These are phyloP conservation scores for Leucoraja ocellata DNA, from an alignment of 2,797 vertebrate species.

Conservation along the genomic window DNA sequence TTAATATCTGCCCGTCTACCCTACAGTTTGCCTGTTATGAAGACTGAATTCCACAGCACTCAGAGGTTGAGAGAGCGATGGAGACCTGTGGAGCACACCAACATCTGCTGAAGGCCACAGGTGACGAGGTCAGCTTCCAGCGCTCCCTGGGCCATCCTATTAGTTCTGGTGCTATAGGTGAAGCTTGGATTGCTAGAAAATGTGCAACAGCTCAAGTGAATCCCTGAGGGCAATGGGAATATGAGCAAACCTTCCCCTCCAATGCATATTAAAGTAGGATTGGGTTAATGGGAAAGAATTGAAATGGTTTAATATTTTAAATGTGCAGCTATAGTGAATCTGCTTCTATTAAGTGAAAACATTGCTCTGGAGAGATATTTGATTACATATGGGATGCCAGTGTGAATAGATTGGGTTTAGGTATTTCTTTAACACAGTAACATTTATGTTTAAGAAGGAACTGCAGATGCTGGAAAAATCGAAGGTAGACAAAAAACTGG, in stretches of 20 bases:
- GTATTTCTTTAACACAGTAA: too few species aligned
- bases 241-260: background rate
- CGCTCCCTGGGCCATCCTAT: constrained; percentile 9
- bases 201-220: background rate
- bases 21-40: background rate
- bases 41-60: background rate
- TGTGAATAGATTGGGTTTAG: background rate
- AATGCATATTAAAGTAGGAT: constrained; percentile 18
- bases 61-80: background rate
- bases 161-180: constrained; percentile 2
- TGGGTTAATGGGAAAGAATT: background rate
- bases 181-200: constrained; percentile 25
- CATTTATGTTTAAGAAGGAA: too few species aligned
- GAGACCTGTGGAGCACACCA: background rate
- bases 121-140: background rate
- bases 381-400: background rate
- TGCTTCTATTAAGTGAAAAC: constrained; percentile 7
- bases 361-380: background rate
- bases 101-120: constrained; percentile 20
- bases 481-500: too few species aligned
- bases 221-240: constrained; percentile 23
- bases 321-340: background rate
- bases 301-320: background rate
- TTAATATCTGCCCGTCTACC: background rate
- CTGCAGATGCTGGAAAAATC: too few species aligned